Evolutionary conservation across 2,113 vertebrate species (phyloP), one percentile per base, ranked within the genome.

Genomic region (Cyprinodon tularosa): DNA sequence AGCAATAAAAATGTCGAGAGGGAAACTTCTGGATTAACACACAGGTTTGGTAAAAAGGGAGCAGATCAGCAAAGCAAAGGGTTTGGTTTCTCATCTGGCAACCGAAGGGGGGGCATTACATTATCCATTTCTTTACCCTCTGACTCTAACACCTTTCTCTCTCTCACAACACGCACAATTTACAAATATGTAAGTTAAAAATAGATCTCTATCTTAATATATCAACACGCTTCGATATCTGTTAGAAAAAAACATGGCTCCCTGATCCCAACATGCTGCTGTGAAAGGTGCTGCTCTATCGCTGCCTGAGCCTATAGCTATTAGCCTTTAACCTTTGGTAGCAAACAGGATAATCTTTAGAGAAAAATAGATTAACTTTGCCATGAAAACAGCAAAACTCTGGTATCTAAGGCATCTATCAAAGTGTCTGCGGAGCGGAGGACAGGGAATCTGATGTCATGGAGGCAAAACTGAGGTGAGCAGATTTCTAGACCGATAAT

Each of bases 291-390:
- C 90, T 86, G 76, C 66, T 29, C 68, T 3, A 14, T 29, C 47
- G n/a, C 61, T 61, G 42, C n/a, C 72, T 80, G 65, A 82, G 74
- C 53, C 44, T 22, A 63, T 65, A 57, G 13, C 57, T 12, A 77
- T 74, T 6, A 10, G 79, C 73, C 75, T 86, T 92, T 88, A 65
- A 94, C 94, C 96, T 98, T 98, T 97, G 97, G 97, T 96, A 96
- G 92, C 75, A 85, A 93, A 79, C 67, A 79, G 92, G 93, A 95
- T 93, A 94, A 94, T 89, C 78, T 57, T 75, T 95, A 92, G 91
- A 91, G 91, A 86, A 91, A 93, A 70, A 78, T 14, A 96, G 96
- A 93, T 95, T 94, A 93, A 94, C 73, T 92, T 89, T 92, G 86
- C 90, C 93, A 93, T 91, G 93, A 91, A 88, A 86, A 89, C 90